Percentiles rank a stretch among this genome's conserved stretches.
phyloP scores from a whole-genome alignment of 1,140 invertebrate genomes.

The Aphaenogaster floridana region DNA sequence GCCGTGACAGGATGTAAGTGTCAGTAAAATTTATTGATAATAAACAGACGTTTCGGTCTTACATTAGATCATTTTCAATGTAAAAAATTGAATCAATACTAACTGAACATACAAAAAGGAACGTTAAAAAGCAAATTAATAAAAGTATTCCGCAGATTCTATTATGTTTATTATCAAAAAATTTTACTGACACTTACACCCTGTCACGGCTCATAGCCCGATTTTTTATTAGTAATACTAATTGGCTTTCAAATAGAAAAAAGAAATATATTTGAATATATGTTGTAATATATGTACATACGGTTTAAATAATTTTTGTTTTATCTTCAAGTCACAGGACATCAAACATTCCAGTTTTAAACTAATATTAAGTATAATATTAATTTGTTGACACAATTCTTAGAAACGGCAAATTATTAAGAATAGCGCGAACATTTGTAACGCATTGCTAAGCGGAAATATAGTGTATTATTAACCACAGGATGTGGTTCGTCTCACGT shows the following conservation, averaged over 20 bases:
- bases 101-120: too few relatives aligned
- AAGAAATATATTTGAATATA: not conserved
- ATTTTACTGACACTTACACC: too few relatives aligned
- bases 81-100: too few relatives aligned
- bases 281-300: too few relatives aligned
- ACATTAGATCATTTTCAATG: too few relatives aligned
- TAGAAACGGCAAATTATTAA: conserved; percentile 30
- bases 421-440: not conserved
- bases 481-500: conserved; percentile 46
- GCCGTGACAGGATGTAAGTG: too few relatives aligned
- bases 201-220: too few relatives aligned
- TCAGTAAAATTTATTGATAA: too few relatives aligned
- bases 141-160: too few relatives aligned
- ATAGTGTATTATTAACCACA: conserved; percentile 38
- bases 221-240: not conserved
- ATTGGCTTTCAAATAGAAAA: not conserved
- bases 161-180: too few relatives aligned
- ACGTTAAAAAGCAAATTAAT: too few relatives aligned
- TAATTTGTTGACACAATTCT: conserved; percentile 33
- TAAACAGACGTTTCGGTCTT: too few relatives aligned
- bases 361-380: conserved; percentile 42
- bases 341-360: conserved; percentile 48
- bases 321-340: not conserved
- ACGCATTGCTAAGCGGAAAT: conserved; percentile 42
- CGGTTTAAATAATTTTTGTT: not conserved